Base-by-base conservation (phyloP, 1,140 invertebrate species). In the Magallana angulata region DNA sequence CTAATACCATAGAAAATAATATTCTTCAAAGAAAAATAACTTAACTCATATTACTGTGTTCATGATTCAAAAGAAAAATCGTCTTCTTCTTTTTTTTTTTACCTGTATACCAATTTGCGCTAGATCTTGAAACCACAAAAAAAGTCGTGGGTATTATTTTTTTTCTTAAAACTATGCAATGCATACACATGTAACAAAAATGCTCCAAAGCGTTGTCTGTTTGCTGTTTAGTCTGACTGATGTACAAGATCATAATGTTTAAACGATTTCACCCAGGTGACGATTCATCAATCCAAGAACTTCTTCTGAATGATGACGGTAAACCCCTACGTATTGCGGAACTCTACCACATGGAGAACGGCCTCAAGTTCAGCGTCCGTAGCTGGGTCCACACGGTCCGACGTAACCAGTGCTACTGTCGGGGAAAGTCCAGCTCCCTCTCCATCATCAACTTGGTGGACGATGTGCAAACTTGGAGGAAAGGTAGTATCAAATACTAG, bases 301-400 rank as follows among this genome's bases (percentile, higher is more conserved):
- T 57, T 24, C 48, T 82, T n/a, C 56, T 82, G 81, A 57, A 60
- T 60, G 82, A 84, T 24, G 82, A 84, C 56, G 82, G 58, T 12
- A 59, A 60, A 48, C 16, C 24, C 1, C 14, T 60, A 1, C 82
- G 58, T 36, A 48, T 62, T 9, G 82, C 57, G 7, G 82, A 84
- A 16, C 30, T 84, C 0, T 84, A 84, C 59, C 58, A 24, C 59
- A 58, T 24, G 14, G 58, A 84, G 57, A 62, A 84, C 59, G 58
- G 58, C 1, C 59, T 60, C 12, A 84, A 62, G 18, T 84, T 60
- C 56, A n/a, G 12, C 9, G 59, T 84, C 8, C 57, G 82, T 36
- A 84, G 82, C 57, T 84, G 82, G 82, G 82, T 84, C 14, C 82
- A 84, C 16, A 84, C 82, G 1, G 30, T 84, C 7, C 18, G 24